Conservation (phyloP, 2,888 invertebrate genomes). For the Horisme vitalbata region DNA sequence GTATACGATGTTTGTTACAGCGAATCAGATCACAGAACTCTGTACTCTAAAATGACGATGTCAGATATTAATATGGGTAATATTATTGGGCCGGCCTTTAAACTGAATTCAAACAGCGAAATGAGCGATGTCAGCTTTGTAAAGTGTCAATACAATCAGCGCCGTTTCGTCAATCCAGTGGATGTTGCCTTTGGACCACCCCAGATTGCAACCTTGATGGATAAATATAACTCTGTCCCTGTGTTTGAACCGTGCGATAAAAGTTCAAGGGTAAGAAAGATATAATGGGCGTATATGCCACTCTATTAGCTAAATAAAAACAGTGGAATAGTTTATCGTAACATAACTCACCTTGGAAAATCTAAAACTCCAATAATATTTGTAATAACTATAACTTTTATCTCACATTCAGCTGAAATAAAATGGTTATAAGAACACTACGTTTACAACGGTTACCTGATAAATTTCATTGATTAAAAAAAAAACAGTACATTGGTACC, state of each 20-base stretch:
- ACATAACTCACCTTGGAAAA: no score
- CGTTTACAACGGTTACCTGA: no score
- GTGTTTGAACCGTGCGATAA: slow-evolving; percentile 23
- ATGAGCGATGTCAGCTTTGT: neutral
- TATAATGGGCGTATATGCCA: no score
- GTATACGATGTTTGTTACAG: slow-evolving; percentile 27
- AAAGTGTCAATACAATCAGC: slow-evolving; percentile 15
- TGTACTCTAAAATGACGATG: slow-evolving; percentile 14
- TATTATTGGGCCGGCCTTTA: slow-evolving; percentile 6
- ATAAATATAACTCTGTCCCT: slow-evolving; percentile 18
- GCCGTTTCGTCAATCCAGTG: slow-evolving; percentile 5
- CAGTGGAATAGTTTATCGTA: no score
- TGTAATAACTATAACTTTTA: no score
- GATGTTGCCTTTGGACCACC: slow-evolving; percentile 20
- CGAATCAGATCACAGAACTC: slow-evolving; percentile 2
- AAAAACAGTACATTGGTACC: no score
- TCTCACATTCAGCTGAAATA: no score
- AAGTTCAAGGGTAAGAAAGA: slow-evolving; percentile 8
- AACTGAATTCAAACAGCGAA: slow-evolving; percentile 4
- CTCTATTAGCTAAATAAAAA: no score
- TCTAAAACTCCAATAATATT: no score
- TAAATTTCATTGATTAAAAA: no score
- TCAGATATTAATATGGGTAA: slow-evolving; percentile 10
- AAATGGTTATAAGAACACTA: no score
- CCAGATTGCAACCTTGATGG: slow-evolving; percentile 11